phyloP scores from a whole-genome alignment of 2,888 invertebrate species.

The Cataglyphis cursor region DNA sequence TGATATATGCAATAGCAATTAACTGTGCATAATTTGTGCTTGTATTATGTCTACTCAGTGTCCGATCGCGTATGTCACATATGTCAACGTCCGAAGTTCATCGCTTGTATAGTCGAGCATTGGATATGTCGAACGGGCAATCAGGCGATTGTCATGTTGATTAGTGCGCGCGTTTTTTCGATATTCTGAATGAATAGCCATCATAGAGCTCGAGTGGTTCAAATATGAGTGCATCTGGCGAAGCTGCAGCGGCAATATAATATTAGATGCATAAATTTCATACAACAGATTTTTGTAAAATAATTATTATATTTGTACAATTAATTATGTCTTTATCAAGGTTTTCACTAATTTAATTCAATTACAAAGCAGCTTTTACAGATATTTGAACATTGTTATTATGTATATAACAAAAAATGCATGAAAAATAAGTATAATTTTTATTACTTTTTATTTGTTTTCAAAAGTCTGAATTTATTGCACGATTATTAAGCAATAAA shows the following conservation, averaged over 20 bases:
- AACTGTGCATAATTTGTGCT: conserved; percentile 38
- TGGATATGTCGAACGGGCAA: conserved; percentile 33
- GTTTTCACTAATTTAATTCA: background rate
- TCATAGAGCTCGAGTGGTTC: conserved; percentile 28
- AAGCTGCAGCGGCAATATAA: background rate
- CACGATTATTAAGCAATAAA: conserved; percentile 19
- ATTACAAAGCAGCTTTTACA: background rate
- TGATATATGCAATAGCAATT: conserved; percentile 20
- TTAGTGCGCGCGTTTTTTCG: conserved; percentile 40
- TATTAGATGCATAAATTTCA: background rate
- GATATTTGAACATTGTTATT: background rate
- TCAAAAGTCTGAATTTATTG: conserved; percentile 15
- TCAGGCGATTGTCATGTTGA: conserved; percentile 39
- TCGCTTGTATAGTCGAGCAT: conserved; percentile 10
- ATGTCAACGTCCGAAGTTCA: conserved; percentile 25
- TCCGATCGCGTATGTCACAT: conserved; percentile 31
- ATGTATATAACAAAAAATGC: background rate
- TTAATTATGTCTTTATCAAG: background rate
- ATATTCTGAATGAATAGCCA: conserved; percentile 28
- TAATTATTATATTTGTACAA: conserved; percentile 17
- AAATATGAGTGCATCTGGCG: background rate
- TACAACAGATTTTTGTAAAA: background rate
- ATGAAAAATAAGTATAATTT: background rate
- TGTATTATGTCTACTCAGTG: conserved; percentile 4
- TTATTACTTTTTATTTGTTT: background rate